Base-by-base conservation (phyloP, 2,113 vertebrate species). In the Camelus dromedarius region DNA sequence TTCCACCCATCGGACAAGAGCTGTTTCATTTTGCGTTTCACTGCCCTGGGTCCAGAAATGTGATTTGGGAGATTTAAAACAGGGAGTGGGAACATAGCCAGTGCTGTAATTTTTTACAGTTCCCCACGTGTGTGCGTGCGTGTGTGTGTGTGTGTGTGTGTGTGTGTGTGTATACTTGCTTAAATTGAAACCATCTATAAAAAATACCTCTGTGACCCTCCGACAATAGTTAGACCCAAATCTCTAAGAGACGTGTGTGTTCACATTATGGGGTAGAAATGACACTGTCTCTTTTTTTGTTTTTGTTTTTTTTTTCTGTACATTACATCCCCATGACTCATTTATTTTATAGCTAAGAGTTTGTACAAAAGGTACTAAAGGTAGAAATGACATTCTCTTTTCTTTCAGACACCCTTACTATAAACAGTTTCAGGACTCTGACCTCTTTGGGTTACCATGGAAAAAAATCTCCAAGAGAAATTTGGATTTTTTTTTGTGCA, bases 1-100 rank as follows among this genome's bases (percentile, higher is more conserved):
- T 12, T 30, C 0, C 1, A 2, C 12, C 62, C 20, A 11, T 12
- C n/a, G 38, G 35, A 42, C 18, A 2, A 0, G 9, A 72, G 64
- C 64, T 60, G 20, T 73, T 85, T 85, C 26, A 12, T 89, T 85
- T 58, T 52, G 26, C 18, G 11, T 46, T n/a, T 76, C 56, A 16
- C 9, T 85, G 16, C 10, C 22, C 50, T 52, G 26, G 5, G 38
- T 67, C 56, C 50, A 60, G 58, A 89, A 26, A 35, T 67, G 22
- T 80, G 38, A 50, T 75, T 66, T 58, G 80, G 26, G 52, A 85
- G 15, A 50, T 42, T 38, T 38, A 18, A 52, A 56, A 89, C 60
- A 19, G 42, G 4, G 9, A 11, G 5, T 5, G 6, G 42, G 5
- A 62, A 26, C 46, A n/a, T 35, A 18, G 4, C 50, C 28, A 42